phyloP scores from a whole-genome alignment of 2,888 invertebrate genomes.

The Drosophila affinis region DNA sequence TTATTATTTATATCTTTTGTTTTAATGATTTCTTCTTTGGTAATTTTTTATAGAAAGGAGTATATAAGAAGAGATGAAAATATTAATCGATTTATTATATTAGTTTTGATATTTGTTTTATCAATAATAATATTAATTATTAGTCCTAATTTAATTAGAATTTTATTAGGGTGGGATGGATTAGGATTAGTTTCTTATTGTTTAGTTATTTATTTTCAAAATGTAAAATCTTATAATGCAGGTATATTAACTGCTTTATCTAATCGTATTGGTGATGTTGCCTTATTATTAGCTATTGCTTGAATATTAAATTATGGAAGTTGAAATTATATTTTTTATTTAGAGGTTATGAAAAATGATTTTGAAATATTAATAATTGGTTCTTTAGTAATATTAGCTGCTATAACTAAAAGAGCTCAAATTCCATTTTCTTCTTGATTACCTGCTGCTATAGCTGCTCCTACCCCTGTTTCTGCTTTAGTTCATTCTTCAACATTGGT shows the following conservation, averaged over 20 bases:
- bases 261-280: conserved; percentile 90
- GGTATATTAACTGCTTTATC: conserved; percentile 89
- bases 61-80: conserved; percentile 87
- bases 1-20: conserved; percentile 88
- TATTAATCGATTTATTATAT: conserved; percentile 87
- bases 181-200: conserved; percentile 89
- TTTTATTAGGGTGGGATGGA: conserved; percentile 90
- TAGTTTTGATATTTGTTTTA: conserved; percentile 87
- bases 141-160: conserved; percentile 88
- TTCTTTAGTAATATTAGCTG: conserved; percentile 85
- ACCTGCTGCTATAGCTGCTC: conserved; percentile 90
- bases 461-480: conserved; percentile 90
- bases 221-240: conserved; percentile 88
- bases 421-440: conserved; percentile 92
- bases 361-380: conserved; percentile 84
- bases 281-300: conserved; percentile 87
- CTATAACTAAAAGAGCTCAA: conserved; percentile 91
- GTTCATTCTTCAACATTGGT: too few species aligned
- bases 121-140: conserved; percentile 89
- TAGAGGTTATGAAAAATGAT: conserved; percentile 85
- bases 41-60: conserved; percentile 87
- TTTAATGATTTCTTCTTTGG: conserved; percentile 87
- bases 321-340: conserved; percentile 85
- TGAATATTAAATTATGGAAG: conserved; percentile 86
- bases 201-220: conserved; percentile 86